Percentiles rank a stretch among this genome's conserved stretches.
These are phyloP conservation scores for Rosalia funebris DNA, from an alignment of 2,888 invertebrate species.

Conservation along the genomic window DNA sequence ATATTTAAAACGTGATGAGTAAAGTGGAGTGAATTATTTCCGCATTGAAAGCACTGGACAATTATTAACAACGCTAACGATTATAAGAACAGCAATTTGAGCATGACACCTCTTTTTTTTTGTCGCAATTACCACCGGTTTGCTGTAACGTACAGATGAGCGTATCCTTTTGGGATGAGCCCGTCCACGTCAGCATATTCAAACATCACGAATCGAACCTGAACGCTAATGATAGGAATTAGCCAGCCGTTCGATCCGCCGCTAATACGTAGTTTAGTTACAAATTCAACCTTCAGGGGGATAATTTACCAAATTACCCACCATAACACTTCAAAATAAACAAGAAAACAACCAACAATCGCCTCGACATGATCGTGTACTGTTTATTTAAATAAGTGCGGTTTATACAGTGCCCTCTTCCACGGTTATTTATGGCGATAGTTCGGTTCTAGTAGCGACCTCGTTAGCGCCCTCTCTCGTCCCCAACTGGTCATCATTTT, in stretches of 20 bases:
- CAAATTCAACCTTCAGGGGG: constrained; percentile 71
- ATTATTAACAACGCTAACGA: too few relatives aligned
- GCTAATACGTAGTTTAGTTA: constrained; percentile 74
- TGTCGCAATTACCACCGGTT: too few relatives aligned
- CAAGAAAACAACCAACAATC: constrained; percentile 63
- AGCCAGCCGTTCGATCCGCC: constrained; percentile 71
- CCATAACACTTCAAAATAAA: constrained; percentile 66
- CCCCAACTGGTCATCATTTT: constrained; percentile 37
- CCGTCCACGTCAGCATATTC: constrained; percentile 63
- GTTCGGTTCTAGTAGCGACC: constrained; percentile 41
- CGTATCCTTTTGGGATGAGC: constrained; percentile 13
- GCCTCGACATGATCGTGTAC: constrained; percentile 61
- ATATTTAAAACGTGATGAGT: too few relatives aligned
- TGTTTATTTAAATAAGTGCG: constrained; percentile 64
- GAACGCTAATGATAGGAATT: constrained; percentile 66
- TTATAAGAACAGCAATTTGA: too few relatives aligned
- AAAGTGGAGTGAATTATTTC: too few relatives aligned
- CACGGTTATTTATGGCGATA: constrained; percentile 38
- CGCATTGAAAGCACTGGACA: too few relatives aligned
- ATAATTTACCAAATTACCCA: constrained; percentile 69
- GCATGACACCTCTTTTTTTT: too few relatives aligned
- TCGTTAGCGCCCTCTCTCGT: constrained; percentile 46
- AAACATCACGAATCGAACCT: constrained; percentile 67
- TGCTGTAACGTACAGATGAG: too few relatives aligned
- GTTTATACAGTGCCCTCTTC: constrained; percentile 16